Conservation (phyloP, 2,113 vertebrate genomes). For the Triplophysa rosa region DNA sequence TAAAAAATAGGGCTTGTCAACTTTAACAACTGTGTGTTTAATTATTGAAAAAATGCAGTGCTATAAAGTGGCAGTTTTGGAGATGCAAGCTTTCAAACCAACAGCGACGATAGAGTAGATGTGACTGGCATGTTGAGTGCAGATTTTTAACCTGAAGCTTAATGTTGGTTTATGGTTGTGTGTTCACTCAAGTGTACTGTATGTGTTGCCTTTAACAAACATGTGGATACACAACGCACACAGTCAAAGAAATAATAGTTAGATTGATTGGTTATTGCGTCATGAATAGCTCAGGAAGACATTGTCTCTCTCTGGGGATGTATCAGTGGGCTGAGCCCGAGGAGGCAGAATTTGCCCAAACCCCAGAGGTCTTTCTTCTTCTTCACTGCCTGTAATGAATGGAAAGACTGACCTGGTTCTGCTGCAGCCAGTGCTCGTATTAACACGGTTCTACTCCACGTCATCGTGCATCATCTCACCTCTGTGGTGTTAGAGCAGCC, state of each 20-base stretch:
- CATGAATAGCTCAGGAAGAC: too few relatives aligned
- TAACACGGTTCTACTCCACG: slow-evolving; percentile 44
- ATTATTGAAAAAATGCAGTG: too few relatives aligned
- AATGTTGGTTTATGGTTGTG: not conserved
- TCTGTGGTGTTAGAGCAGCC: slow-evolving; percentile 19
- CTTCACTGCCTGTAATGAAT: slow-evolving; percentile 44
- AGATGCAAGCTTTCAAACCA: too few relatives aligned
- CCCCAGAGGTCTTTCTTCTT: slow-evolving; percentile 32
- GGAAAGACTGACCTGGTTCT: slow-evolving; percentile 50
- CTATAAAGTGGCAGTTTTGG: too few relatives aligned
- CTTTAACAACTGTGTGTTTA: too few relatives aligned
- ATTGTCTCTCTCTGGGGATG: slow-evolving; percentile 32
- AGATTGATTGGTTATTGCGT: not conserved
- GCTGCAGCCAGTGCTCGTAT: slow-evolving; percentile 33
- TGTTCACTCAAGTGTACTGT: slow-evolving; percentile 8
- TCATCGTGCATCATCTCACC: slow-evolving; percentile 40
- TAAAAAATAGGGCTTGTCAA: too few relatives aligned
- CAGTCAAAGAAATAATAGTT: not conserved
- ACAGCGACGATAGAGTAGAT: too few relatives aligned
- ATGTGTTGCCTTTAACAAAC: not conserved
- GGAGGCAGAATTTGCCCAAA: slow-evolving; percentile 35
- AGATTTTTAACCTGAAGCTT: slow-evolving; percentile 18
- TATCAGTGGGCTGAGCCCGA: slow-evolving; percentile 31
- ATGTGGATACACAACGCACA: not conserved
- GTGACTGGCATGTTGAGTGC: slow-evolving; percentile 37